Evolutionary conservation across 2,113 vertebrate species (phyloP).

Genomic region (Toxotes jaculatrix): DNA sequence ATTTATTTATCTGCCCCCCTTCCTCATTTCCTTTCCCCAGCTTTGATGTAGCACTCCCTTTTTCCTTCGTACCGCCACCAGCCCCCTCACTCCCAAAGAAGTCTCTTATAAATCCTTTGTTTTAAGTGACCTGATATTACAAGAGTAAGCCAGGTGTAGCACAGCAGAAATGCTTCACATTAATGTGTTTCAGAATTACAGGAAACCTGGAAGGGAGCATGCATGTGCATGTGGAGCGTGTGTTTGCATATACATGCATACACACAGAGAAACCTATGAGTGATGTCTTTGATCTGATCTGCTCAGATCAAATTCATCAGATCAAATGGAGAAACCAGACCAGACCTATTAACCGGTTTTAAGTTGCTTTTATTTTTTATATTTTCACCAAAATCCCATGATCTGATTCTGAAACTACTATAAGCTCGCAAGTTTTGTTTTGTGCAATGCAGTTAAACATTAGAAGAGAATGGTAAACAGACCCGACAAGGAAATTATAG

Average conservation of each 20-base stretch:
- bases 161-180: constrained; percentile 52
- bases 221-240: constrained; percentile 13
- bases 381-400: constrained; percentile 6
- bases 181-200: constrained; percentile 25
- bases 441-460: constrained; percentile 5
- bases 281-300: constrained; percentile 7
- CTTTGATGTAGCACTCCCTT: constrained; percentile 77
- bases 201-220: constrained; percentile 2
- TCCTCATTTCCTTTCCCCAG: constrained; percentile 61
- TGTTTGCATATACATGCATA: constrained; percentile 11
- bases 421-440: constrained; percentile 7
- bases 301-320: constrained; percentile 1
- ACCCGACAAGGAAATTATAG: constrained; percentile 22
- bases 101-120: constrained; percentile 45
- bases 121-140: constrained; percentile 69
- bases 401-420: constrained; percentile 15
- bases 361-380: constrained; percentile 37
- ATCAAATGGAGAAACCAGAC: neutral
- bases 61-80: constrained; percentile 37
- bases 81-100: constrained; percentile 57
- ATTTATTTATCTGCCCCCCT: constrained; percentile 52
- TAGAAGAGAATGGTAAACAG: neutral
- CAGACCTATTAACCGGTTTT: constrained; percentile 11
- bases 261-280: neutral
- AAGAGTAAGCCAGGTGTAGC: constrained; percentile 71